Conservation (phyloP, 2,888 invertebrate species). For the Eupithecia exiguata region DNA sequence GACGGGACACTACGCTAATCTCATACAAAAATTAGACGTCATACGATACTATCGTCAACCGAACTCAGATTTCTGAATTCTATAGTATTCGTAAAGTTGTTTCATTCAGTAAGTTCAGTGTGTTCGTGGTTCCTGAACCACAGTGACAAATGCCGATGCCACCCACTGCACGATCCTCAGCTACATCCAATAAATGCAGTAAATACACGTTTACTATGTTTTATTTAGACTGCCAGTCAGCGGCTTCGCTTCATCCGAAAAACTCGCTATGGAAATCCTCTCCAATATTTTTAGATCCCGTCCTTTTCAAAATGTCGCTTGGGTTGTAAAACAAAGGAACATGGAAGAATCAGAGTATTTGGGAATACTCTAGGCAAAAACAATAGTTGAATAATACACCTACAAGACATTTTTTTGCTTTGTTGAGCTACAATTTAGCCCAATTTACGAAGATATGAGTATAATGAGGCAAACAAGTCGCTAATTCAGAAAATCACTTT, state of each 20-base stretch:
- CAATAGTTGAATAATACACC: too few relatives aligned
- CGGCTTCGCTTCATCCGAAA: constrained; percentile 18
- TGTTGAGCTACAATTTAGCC: too few relatives aligned
- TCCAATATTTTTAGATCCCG: constrained; percentile 1
- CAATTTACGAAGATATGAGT: not conserved
- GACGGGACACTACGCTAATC: too few relatives aligned
- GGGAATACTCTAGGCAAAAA: not conserved
- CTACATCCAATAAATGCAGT: constrained; percentile 71
- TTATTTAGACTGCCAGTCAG: constrained; percentile 24
- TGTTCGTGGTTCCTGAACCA: constrained; percentile 48
- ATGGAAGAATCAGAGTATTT: not conserved
- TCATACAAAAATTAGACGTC: too few relatives aligned
- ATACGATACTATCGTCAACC: too few relatives aligned
- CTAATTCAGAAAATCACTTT: constrained; percentile 12
- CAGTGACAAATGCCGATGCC: constrained; percentile 79
- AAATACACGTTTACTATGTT: constrained; percentile 56
- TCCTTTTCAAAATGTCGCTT: not conserved
- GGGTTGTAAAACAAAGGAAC: not conserved
- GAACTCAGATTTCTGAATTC: too few relatives aligned
- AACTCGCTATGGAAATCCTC: constrained; percentile 13
- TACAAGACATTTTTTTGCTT: too few relatives aligned
- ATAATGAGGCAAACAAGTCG: not conserved
- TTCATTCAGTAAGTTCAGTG: not conserved
- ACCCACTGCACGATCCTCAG: constrained; percentile 72
- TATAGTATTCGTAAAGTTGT: not conserved